phyloP scores from a whole-genome alignment of 2,113 vertebrate species.

The Protomyctophum bolini region DNA sequence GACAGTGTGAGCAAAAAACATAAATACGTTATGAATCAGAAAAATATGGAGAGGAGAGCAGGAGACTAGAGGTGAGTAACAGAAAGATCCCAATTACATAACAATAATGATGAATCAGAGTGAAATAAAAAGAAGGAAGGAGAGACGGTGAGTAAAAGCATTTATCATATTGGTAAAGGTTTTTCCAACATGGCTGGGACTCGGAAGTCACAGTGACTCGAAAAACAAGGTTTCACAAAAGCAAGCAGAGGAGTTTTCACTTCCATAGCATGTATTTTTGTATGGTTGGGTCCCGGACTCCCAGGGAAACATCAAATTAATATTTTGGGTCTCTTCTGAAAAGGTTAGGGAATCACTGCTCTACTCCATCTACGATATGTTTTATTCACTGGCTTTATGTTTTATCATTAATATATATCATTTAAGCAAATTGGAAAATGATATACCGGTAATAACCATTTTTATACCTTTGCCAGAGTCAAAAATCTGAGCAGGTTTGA shows the following conservation, averaged over 20 bases:
- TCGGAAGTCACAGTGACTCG: constrained; percentile 16
- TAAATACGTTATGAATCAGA: constrained; percentile 17
- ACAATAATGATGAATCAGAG: constrained; percentile 12
- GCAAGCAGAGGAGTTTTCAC: constrained; percentile 7
- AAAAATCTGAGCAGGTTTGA: too few species aligned
- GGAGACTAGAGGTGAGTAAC: background rate
- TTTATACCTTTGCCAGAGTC: too few species aligned
- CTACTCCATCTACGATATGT: too few species aligned
- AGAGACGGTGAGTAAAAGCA: constrained; percentile 16
- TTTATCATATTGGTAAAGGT: constrained; percentile 27
- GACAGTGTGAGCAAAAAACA: constrained; percentile 13
- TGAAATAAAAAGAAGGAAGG: background rate
- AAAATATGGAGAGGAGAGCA: background rate
- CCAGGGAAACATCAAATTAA: too few species aligned
- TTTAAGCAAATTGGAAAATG: too few species aligned
- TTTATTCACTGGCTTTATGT: too few species aligned
- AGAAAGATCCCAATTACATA: background rate
- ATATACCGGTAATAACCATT: too few species aligned
- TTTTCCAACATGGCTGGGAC: constrained; percentile 1
- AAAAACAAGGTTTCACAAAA: constrained; percentile 5
- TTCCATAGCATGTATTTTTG: too few species aligned
- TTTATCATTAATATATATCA: too few species aligned
- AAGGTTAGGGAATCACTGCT: too few species aligned
- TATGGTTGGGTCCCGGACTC: too few species aligned
- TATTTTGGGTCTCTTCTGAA: too few species aligned